Evolutionary conservation across 2,888 invertebrate species (phyloP), one percentile per base, ranked within the genome.

Genomic region (Eupithecia insigniata): DNA sequence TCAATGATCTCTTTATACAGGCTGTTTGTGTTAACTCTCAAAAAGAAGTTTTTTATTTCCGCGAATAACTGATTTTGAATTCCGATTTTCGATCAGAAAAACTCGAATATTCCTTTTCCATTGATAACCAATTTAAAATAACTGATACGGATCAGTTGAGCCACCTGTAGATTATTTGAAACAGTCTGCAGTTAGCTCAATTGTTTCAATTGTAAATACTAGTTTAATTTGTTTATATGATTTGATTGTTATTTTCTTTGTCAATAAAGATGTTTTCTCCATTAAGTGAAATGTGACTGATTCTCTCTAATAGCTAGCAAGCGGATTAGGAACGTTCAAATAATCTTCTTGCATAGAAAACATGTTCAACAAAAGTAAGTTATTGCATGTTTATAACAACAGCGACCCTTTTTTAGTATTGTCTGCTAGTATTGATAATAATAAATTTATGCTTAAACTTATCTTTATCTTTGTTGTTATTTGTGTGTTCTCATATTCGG

Each of bases 1-100:
- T 68, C 68, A 68, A 34, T 36, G 18, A 12, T 36, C 70, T 43
- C 22, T 61, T 10, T 51, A 71, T 69, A 74, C 67, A 71, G 67
- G 36, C n/a, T 67, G 74, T 22, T 69, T 22, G 26, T 34, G 26
- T 10, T 34, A 26, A 55, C n/a, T 10, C 16, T 30, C 2, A 6
- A n/a, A n/a, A 43, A 43, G 1, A 6, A 16, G 1, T 5, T 39
- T 6, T 39, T 39, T 39, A 39, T 39, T 39, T 39, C 1, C 39
- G 39, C 39, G 6, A 16, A 16, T 16, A 39, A 18, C 8, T 34
- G 39, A 1, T 36, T 36, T 22, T 22, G 12, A 51, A 51, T 51
- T 22, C 2, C 12, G 2, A 22, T 46, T 46, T n/a, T n/a, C n/a
- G 6, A 18, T 18, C 18, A 5, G 46, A 46, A n/a, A 39, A 22